Conservation (phyloP, 2,888 invertebrate genomes). For the Glaucopsyche alexis region DNA sequence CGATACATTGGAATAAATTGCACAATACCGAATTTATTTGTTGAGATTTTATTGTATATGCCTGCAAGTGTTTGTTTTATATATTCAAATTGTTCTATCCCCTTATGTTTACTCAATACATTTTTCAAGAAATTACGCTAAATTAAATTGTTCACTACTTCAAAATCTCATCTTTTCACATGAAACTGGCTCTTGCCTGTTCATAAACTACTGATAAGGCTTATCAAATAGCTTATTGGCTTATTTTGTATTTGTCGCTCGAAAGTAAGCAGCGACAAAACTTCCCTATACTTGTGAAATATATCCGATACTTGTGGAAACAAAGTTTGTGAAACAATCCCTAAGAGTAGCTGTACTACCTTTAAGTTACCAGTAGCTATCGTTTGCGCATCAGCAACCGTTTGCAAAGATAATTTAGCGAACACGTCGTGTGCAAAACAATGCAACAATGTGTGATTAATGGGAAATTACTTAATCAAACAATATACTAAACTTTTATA, state of each 20-base stretch:
- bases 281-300: too few species aligned
- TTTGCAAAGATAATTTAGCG: background rate
- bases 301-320: too few species aligned
- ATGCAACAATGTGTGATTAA: conserved; percentile 38
- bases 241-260: too few species aligned
- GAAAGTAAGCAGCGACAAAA: too few species aligned
- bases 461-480: conserved; percentile 45
- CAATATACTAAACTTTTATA: conserved; percentile 34
- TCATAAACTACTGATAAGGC: too few species aligned
- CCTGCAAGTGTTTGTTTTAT: background rate
- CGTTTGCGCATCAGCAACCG: conserved; percentile 8
- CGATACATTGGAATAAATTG: background rate
- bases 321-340: too few species aligned
- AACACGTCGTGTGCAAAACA: conserved; percentile 30
- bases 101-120: background rate
- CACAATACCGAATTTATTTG: background rate
- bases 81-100: background rate
- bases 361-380: conserved; percentile 1
- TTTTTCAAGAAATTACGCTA: background rate
- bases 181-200: too few species aligned
- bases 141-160: too few species aligned
- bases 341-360: background rate
- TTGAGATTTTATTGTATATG: background rate
- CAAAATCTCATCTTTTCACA: too few species aligned
- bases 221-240: too few species aligned